Conservation (phyloP, 2,888 invertebrate species). For the Chaitophorus viminalis region DNA sequence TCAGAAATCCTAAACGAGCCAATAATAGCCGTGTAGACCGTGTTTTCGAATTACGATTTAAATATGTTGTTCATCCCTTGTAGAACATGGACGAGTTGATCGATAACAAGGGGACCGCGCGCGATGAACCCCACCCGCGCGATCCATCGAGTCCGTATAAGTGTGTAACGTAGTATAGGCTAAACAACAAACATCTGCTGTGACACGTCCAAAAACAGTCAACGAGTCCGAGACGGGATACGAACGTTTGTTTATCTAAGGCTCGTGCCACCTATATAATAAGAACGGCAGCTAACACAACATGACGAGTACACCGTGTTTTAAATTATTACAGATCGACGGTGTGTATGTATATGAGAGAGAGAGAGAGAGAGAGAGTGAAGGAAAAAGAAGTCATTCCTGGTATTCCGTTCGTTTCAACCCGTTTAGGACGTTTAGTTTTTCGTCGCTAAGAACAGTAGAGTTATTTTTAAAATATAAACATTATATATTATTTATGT, state of each 20-base stretch:
- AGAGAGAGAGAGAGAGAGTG: neutral
- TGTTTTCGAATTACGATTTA: conserved; percentile 50
- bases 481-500: neutral
- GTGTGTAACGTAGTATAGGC: neutral
- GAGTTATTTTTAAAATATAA: neutral
- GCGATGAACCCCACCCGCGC: conserved; percentile 32
- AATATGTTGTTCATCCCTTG: conserved; percentile 43
- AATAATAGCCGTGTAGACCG: conserved; percentile 37
- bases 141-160: conserved; percentile 7
- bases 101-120: conserved; percentile 54
- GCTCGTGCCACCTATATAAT: conserved; percentile 42
- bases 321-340: neutral
- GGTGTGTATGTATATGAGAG: neutral
- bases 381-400: neutral
- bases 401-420: neutral
- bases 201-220: conserved; percentile 50
- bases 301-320: conserved; percentile 4
- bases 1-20: conserved; percentile 28
- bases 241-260: conserved; percentile 49
- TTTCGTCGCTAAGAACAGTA: neutral
- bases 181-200: conserved; percentile 56
- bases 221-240: conserved; percentile 16
- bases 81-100: conserved; percentile 33
- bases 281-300: conserved; percentile 53
- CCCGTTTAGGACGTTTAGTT: neutral